Evolutionary conservation across 2,113 vertebrate genomes (phyloP), one percentile per base, ranked within the genome.

Genomic region (Seriola aureovittata): DNA sequence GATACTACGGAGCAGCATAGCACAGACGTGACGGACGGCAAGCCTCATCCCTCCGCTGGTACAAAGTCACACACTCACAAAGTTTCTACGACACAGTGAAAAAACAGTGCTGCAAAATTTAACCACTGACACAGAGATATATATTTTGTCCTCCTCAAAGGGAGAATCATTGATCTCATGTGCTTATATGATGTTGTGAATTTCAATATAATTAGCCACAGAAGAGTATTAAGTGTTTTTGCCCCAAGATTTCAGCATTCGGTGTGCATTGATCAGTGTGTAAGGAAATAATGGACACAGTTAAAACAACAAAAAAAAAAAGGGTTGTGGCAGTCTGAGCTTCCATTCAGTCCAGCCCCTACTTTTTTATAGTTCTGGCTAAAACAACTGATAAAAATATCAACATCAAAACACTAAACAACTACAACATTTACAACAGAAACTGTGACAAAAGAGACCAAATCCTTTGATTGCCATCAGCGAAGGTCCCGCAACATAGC

Each of bases 351-450:
- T 86, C 85, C 58, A 88, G 69, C 57, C 59, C 60, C 48, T 59
- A 16, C 81, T 64, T 82, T 66, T 75, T 63, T 70, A 67, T 82
- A 88, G 54, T 38, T 83, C 42, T 89, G 84, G 79, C 67, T 85
- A 71, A 84, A 79, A 84, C n/a, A 74, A 82, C 12, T 55, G 42
- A 83, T 66, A 72, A 85, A 91, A 92, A 92, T 81, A 84, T 80
- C 77, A 87, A 93, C 90, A 93, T 84, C 84, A 84, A 82, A 93
- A 93, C 89, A 94, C 90, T 74, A 86, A 29, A 94, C 74, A 78
- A 46, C 82, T 73, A 91, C 76, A 14, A 91, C 87, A 85, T 76
- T 86, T 85, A 90, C 84, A 92, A 93, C 80, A 88, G 59, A 94
- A 89, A 88, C 78, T 32, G 58, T 71, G 81, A 91, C 81, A 72